These are phyloP conservation scores for Ctenopoma kingsleyae DNA, from an alignment of 2,797 vertebrate species.

Conservation along the genomic window DNA sequence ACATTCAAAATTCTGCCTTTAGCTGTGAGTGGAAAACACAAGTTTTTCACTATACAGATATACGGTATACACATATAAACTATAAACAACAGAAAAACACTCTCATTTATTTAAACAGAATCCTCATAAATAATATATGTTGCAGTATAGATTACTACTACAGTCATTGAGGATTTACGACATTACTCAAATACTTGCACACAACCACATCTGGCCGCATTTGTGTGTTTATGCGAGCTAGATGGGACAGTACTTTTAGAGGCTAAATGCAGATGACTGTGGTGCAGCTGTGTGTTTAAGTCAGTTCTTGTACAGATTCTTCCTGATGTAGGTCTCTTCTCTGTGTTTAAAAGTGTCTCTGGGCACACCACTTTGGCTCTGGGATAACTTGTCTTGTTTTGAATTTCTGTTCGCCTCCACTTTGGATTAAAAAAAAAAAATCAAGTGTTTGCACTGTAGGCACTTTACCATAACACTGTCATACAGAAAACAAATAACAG, in stretches of 20 bases:
- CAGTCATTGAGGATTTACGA: background rate
- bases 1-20: background rate
- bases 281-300: constrained; percentile 31
- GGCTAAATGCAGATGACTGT: constrained; percentile 24
- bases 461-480: background rate
- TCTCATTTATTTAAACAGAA: background rate
- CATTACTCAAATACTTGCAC: constrained; percentile 22
- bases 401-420: background rate
- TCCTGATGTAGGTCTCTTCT: background rate
- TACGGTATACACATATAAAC: background rate
- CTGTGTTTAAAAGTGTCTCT: background rate
- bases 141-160: background rate
- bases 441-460: background rate
- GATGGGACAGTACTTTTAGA: constrained; percentile 15
- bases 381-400: background rate
- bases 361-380: background rate
- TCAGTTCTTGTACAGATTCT: background rate
- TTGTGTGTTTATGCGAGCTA: background rate
- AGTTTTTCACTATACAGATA: too few species aligned
- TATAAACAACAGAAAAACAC: background rate
- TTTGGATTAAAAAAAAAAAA: background rate
- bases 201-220: constrained; percentile 23
- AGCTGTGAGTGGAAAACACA: constrained; percentile 4
- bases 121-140: background rate
- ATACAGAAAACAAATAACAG: background rate